These are phyloP conservation scores for Muscidifurax raptorellus DNA, from an alignment of 1,140 invertebrate genomes.

Conservation along the genomic window DNA sequence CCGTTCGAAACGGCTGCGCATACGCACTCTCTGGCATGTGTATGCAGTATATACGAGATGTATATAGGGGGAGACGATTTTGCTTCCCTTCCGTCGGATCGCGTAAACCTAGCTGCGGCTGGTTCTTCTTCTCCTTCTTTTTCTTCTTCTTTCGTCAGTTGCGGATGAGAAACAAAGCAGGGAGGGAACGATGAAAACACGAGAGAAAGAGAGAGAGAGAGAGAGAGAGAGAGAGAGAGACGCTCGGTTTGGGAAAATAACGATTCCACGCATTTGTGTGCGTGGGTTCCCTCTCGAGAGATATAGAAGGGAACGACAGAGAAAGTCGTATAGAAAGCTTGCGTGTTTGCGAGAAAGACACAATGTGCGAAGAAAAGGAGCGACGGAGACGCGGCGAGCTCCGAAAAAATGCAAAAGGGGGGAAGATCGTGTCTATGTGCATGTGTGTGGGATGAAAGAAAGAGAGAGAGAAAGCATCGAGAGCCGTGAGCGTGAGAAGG, in stretches of 20 bases:
- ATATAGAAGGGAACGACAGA: not conserved
- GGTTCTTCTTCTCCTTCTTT: too few species aligned
- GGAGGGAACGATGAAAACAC: too few species aligned
- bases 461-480: not conserved
- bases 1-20: conserved; percentile 71
- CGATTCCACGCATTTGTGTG: not conserved
- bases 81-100: not conserved
- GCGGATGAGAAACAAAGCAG: not conserved
- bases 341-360: not conserved
- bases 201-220: not conserved
- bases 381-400: not conserved
- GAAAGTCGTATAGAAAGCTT: not conserved
- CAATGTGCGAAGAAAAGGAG: not conserved
- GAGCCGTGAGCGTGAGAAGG: not conserved
- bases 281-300: not conserved
- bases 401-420: not conserved
- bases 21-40: not conserved
- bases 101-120: not conserved
- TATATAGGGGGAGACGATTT: not conserved
- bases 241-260: not conserved
- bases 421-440: not conserved
- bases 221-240: not conserved
- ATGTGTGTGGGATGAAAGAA: not conserved
- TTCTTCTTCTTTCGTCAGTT: not conserved
- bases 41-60: not conserved